Conservation (phyloP, 2,113 vertebrate species). For the Sander lucioperca region DNA sequence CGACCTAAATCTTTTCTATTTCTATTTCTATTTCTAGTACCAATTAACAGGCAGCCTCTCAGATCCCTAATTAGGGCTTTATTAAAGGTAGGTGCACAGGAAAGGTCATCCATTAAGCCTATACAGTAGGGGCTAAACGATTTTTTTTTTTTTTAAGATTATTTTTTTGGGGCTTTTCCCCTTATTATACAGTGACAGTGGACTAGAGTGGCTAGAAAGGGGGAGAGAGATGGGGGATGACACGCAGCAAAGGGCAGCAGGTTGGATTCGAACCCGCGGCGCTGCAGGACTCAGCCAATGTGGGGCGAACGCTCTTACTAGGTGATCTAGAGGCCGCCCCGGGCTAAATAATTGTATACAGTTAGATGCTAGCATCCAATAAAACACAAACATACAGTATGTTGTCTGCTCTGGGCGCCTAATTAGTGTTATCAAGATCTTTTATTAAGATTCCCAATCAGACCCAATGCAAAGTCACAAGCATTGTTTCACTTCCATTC, state of each 20-base stretch:
- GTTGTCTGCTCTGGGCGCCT: not conserved
- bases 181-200: too few species aligned
- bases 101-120: constrained; percentile 61
- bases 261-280: too few species aligned
- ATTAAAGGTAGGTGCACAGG: constrained; percentile 51
- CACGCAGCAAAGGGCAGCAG: too few species aligned
- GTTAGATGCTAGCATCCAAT: not conserved
- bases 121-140: constrained; percentile 53
- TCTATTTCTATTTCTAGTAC: too few species aligned
- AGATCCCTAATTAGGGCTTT: constrained; percentile 61
- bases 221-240: too few species aligned
- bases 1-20: constrained; percentile 51
- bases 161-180: too few species aligned
- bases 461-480: not conserved
- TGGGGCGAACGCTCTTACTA: too few species aligned
- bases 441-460: constrained; percentile 14
- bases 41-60: constrained; percentile 49
- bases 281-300: too few species aligned
- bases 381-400: constrained; percentile 14
- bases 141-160: too few species aligned
- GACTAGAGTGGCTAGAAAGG: too few species aligned
- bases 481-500: not conserved
- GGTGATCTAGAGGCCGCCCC: too few species aligned
- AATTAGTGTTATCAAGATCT: constrained; percentile 26
- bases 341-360: constrained; percentile 41